Conservation (phyloP, 2,797 vertebrate species). For the Cryptoblepharus egeriae region DNA sequence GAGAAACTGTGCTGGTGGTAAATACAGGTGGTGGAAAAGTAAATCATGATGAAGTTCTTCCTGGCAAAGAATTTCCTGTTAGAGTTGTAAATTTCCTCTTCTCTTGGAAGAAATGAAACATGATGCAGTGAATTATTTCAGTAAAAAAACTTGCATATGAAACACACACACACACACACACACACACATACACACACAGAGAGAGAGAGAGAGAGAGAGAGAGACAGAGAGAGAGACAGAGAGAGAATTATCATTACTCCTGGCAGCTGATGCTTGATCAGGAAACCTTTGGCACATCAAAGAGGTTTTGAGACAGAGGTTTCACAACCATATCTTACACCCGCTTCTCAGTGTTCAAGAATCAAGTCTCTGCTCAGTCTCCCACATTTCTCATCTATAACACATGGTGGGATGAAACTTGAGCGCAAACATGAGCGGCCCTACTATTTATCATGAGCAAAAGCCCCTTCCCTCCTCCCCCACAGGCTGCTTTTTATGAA, state of each 20-base stretch:
- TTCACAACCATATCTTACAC: not conserved
- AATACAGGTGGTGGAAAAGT: not conserved
- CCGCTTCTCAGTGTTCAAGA: not conserved
- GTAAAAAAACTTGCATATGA: not conserved
- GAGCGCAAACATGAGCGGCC: not conserved
- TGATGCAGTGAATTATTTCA: not conserved
- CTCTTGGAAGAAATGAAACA: not conserved
- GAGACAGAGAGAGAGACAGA: no score
- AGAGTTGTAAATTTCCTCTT: not conserved
- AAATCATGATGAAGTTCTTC: not conserved
- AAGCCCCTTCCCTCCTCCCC: not conserved
- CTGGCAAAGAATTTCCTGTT: not conserved
- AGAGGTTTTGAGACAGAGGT: not conserved
- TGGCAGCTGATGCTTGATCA: not conserved
- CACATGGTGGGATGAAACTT: not conserved
- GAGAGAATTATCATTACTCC: not conserved
- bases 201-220: no score
- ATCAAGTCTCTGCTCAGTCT: not conserved
- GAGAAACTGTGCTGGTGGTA: not conserved
- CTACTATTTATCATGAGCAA: not conserved
- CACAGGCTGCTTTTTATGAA: not conserved
- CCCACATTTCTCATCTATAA: not conserved
- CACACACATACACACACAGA: no score
- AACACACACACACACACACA: not conserved
- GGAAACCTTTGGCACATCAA: slow-evolving; percentile 6